These are phyloP conservation scores for Ophion ventricosus DNA, from an alignment of 2,888 invertebrate genomes.

Conservation along the genomic window DNA sequence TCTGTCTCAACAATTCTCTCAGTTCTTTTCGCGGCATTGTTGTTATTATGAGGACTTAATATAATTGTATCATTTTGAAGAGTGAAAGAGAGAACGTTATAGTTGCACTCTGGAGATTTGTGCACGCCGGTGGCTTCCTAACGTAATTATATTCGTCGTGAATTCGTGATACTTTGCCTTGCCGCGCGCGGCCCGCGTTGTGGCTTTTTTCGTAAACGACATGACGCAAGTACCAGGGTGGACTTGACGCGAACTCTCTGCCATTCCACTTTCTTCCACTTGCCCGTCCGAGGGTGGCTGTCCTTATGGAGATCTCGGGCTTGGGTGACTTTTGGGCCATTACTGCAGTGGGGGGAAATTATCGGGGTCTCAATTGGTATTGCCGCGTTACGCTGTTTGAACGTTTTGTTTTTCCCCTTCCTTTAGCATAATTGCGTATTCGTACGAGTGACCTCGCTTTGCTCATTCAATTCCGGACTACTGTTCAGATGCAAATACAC, in stretches of 20 bases:
- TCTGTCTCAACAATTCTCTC: slow-evolving; percentile 57
- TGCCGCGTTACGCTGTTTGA: too few species aligned
- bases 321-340: background rate
- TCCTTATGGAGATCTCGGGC: background rate
- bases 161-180: slow-evolving; percentile 63
- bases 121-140: background rate
- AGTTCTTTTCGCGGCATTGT: slow-evolving; percentile 22
- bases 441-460: slow-evolving; percentile 11
- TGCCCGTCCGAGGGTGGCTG: background rate
- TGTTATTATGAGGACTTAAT: slow-evolving; percentile 74
- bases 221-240: slow-evolving; percentile 71
- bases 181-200: slow-evolving; percentile 61
- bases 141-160: slow-evolving; percentile 27
- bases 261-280: background rate
- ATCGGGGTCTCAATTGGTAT: background rate
- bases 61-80: slow-evolving; percentile 73
- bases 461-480: slow-evolving; percentile 26
- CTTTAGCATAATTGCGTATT: slow-evolving; percentile 38
- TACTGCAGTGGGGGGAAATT: background rate
- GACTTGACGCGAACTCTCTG: slow-evolving; percentile 22
- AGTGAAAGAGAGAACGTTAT: slow-evolving; percentile 13
- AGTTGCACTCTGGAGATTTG: slow-evolving; percentile 15
- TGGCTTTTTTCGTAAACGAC: slow-evolving; percentile 64
- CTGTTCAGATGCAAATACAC: slow-evolving; percentile 47
- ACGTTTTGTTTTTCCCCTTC: background rate